Evolutionary conservation across 2,888 invertebrate species (phyloP).

Genomic region (Drosophila bunnanda): DNA sequence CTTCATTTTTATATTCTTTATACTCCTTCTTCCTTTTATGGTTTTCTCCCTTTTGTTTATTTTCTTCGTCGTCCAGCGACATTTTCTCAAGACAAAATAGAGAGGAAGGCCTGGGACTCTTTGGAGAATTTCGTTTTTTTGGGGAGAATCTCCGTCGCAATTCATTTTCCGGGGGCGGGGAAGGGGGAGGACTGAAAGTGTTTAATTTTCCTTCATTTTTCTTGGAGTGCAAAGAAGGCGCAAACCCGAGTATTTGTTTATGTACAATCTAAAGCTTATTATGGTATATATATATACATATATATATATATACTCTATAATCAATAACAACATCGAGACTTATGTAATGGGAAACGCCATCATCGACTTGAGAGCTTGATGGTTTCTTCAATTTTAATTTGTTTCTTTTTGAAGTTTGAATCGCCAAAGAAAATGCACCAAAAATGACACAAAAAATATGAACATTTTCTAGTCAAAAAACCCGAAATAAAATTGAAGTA

Average conservation of each 20-base stretch:
- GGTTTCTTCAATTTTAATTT: conserved; percentile 30
- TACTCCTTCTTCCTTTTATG: conserved; percentile 22
- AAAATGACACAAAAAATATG: conserved; percentile 6
- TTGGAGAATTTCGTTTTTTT: conserved; percentile 4
- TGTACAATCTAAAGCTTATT: conserved; percentile 57
- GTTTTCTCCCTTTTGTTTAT: conserved; percentile 5
- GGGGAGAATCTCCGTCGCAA: not conserved
- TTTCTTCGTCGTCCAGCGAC: conserved; percentile 78
- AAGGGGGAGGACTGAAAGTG: not conserved
- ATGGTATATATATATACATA: conserved; percentile 13
- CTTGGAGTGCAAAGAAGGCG: conserved; percentile 29
- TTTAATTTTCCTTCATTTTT: conserved; percentile 5
- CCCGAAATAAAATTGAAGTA: conserved; percentile 24
- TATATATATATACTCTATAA: conserved; percentile 23
- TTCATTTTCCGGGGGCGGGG: not conserved
- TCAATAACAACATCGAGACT: conserved; percentile 68
- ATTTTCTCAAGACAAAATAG: conserved; percentile 56
- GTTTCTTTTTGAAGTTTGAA: conserved; percentile 6
- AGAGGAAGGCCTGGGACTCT: conserved; percentile 8
- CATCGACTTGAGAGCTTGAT: conserved; percentile 3
- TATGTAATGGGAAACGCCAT: conserved; percentile 46
- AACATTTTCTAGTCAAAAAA: conserved; percentile 1
- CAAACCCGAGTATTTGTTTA: conserved; percentile 32
- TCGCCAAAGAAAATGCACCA: conserved; percentile 4
- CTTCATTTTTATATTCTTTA: conserved; percentile 27